Evolutionary conservation across 2,113 vertebrate genomes (phyloP), one percentile per base, ranked within the genome.

Genomic region (Hystrix cristata): DNA sequence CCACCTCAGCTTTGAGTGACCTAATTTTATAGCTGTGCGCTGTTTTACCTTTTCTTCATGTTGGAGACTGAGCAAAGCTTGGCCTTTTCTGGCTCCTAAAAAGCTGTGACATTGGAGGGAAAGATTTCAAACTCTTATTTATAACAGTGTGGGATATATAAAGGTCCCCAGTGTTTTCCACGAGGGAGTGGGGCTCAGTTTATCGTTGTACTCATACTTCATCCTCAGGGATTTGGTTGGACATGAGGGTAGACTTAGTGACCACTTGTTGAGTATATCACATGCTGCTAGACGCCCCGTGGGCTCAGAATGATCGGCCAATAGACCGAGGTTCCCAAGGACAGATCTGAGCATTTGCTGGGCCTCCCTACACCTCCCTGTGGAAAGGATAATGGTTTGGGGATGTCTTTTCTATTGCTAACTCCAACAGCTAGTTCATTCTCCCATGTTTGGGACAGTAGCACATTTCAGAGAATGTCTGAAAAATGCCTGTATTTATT

Each of bases 41-140:
- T 91, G 38, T 57, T 43, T 27, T 34, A 23, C 4, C 65, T 95
- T 76, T 46, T 51, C 86, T n/a, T 87, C 15, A 0, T 80, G 43
- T 74, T 76, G 55, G 67, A 38, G 67, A n/a, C 46, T 72, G 81
- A 25, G 81, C 62, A 87, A 59, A 80, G 18, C 21, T 69, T 76
- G 78, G 46, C 65, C 25, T 91, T 91, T 93, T 90, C 71, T 93
- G 90, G 57, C n/a, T 91, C 12, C 65, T 46, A 60, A 60, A 34
- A 46, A 91, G 80, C 11, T 34, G 65, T 76, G 31, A 25, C 53
- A n/a, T 4, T 62, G 38, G 60, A 8, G 3, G 14, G 46, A 59
- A 25, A 55, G 31, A 6, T 64, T 91, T 89, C 78, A 78, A 7
- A 8, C 5, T 87, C 4, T 2, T 43, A 55, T 48, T 23, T 51